Evolutionary conservation across 2,888 invertebrate species (phyloP).

Genomic region (Parasteatoda lunata): DNA sequence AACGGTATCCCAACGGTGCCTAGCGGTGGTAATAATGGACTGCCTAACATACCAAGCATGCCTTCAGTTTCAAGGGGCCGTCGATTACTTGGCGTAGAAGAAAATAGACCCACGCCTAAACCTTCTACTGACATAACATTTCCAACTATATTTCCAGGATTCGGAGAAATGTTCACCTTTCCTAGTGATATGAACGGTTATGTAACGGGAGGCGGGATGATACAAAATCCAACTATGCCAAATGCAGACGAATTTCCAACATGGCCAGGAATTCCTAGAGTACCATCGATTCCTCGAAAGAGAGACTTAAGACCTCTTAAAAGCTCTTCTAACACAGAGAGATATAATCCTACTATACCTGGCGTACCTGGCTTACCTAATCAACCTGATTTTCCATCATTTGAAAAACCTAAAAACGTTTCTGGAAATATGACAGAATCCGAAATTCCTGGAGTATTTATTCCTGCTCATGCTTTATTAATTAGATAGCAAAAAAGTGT

Average conservation of each 20-base stretch:
- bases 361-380: conserved; percentile 56
- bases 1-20: conserved; percentile 14
- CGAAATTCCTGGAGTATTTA: conserved; percentile 56
- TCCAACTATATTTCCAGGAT: not conserved
- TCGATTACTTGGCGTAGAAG: not conserved
- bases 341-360: conserved; percentile 50
- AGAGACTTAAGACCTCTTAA: not conserved
- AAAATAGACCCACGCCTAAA: not conserved
- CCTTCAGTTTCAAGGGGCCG: not conserved
- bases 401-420: conserved; percentile 53
- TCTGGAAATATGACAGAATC: conserved; percentile 55
- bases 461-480: conserved; percentile 27
- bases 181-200: not conserved
- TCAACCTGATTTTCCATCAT: conserved; percentile 46
- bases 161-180: not conserved
- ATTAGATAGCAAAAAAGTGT: not conserved
- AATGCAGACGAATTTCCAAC: not conserved
- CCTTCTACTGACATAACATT: not conserved
- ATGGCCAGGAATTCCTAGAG: not conserved
- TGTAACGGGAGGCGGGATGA: not conserved
- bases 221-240: conserved; percentile 1
- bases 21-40: not conserved
- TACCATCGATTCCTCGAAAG: conserved; percentile 1
- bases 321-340: not conserved
- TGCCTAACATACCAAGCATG: not conserved